Evolutionary conservation across 2,888 invertebrate species (phyloP), one percentile per base, ranked within the genome.

Genomic region (Temnothorax ravouxi): DNA sequence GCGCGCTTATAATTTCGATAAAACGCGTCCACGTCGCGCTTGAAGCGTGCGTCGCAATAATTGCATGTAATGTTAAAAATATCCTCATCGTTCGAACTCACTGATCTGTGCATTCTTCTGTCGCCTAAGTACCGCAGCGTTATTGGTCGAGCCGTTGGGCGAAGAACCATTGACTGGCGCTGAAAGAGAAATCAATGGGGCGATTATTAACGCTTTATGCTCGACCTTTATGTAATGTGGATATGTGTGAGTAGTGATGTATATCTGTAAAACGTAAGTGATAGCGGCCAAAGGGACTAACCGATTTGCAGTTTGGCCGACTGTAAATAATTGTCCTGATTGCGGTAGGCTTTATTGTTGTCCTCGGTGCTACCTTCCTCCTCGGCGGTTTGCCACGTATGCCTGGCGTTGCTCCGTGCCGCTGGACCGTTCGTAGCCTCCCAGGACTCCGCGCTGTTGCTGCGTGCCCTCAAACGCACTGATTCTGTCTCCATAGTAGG

Each of bases 371-470:
- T 85, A 61, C 88, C 87, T 29, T 87, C 86, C 44, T 88, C 88
- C 9, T 88, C 89, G 21, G 90, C 92, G 8, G 91, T 93, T 74
- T 92, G 92, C 94, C 94, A 94, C 47, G 93, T 93, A 75, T 92
- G 93, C 54, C 92, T 92, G 47, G 87, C 89, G 34, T 11, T 54
- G 15, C 90, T 91, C 54, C 91, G 86, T 64, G 91, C 88, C 64
- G 90, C 89, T 25, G 91, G 89, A 61, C 92, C 92, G 72, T 91
- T 93, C 61, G 92, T 90, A 56, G 95, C 93, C 66, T 95, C 94
- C 95, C 96, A 96, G 81, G 96, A 96, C 92, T 96, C 96, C 56
- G 95, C 95, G 79, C 96, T 96, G 93, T 96, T 96, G 86, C 96
- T 96, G 86, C 96, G 95, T 86, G 95, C 95, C 89, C 96, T 94